A percentile compares a stretch with the other conserved stretches of the same genome.
These are phyloP conservation scores for Eumacrocentrus americanus DNA, from an alignment of 2,888 invertebrate genomes.

Conservation along the genomic window DNA sequence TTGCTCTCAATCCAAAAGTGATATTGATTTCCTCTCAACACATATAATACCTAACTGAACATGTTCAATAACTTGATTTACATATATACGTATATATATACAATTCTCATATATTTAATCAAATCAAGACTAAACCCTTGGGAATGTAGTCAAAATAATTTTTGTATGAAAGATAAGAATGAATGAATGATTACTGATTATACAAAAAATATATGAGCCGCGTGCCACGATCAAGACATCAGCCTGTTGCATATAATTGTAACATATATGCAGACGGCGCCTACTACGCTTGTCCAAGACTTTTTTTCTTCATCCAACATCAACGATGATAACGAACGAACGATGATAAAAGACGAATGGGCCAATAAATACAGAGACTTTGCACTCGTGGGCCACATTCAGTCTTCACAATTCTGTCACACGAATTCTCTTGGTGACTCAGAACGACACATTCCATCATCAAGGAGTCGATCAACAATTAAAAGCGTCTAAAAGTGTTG, in stretches of 20 bases:
- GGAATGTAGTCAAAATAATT: not conserved
- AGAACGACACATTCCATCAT: slow-evolving; percentile 34
- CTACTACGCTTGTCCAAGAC: not conserved
- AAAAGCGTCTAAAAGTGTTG: slow-evolving; percentile 31
- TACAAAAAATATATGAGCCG: not conserved
- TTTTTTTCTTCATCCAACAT: slow-evolving; percentile 1
- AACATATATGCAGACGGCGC: slow-evolving; percentile 36
- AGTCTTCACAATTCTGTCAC: slow-evolving; percentile 39
- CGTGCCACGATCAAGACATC: not conserved
- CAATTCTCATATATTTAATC: not conserved
- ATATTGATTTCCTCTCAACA: not conserved
- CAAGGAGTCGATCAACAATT: slow-evolving; percentile 34
- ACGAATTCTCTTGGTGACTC: slow-evolving; percentile 35
- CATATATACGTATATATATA: not conserved
- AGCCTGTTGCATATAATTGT: not conserved
- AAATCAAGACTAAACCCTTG: too few relatives aligned
- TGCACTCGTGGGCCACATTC: slow-evolving; percentile 40
- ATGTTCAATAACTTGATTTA: not conserved
- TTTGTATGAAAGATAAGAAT: not conserved
- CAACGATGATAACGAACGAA: slow-evolving; percentile 39
- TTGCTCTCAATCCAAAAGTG: not conserved
- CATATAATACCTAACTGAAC: not conserved
- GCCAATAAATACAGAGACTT: slow-evolving; percentile 53
- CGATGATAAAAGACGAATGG: slow-evolving; percentile 37
- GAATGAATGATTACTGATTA: not conserved